phyloP scores from a whole-genome alignment of 1,140 invertebrate species.

The Paraescarpia echinospica region DNA sequence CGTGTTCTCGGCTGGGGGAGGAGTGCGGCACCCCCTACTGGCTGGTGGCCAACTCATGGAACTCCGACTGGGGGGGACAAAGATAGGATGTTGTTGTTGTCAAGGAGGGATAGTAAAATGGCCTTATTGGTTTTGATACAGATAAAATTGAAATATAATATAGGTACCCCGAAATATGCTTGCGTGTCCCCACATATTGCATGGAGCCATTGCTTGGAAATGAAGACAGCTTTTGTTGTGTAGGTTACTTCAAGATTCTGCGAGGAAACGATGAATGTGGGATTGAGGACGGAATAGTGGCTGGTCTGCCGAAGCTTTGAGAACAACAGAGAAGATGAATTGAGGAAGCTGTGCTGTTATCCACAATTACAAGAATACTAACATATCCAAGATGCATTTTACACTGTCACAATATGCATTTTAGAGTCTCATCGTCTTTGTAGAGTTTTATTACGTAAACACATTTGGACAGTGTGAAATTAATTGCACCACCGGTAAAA shows the following conservation, averaged over 20 bases:
- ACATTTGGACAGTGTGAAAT: too few relatives aligned
- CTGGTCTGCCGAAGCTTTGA: slow-evolving; percentile 69
- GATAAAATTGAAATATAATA: too few relatives aligned
- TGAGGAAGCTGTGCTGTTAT: neutral
- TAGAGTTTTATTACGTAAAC: too few relatives aligned
- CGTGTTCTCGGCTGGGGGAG: slow-evolving; percentile 86
- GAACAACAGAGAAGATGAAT: neutral
- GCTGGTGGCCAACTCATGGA: slow-evolving; percentile 92
- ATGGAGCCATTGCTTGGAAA: neutral
- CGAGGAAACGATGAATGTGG: slow-evolving; percentile 84
- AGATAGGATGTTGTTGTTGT: slow-evolving; percentile 30
- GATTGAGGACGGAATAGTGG: slow-evolving; percentile 77
- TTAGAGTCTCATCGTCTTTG: too few relatives aligned
- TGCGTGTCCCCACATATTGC: neutral
- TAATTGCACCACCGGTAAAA: too few relatives aligned
- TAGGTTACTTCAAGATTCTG: slow-evolving; percentile 86
- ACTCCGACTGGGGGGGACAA: slow-evolving; percentile 79
- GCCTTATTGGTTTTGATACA: too few relatives aligned
- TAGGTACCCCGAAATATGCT: too few relatives aligned
- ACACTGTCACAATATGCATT: too few relatives aligned
- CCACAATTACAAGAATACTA: neutral
- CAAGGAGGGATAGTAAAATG: too few relatives aligned
- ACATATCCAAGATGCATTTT: neutral
- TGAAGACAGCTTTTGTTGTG: slow-evolving; percentile 35
- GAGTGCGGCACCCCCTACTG: slow-evolving; percentile 82